Percentiles rank a stretch among this genome's conserved stretches.
Conservation (phyloP, 2,113 vertebrate species). For the Lagopus leucura region DNA sequence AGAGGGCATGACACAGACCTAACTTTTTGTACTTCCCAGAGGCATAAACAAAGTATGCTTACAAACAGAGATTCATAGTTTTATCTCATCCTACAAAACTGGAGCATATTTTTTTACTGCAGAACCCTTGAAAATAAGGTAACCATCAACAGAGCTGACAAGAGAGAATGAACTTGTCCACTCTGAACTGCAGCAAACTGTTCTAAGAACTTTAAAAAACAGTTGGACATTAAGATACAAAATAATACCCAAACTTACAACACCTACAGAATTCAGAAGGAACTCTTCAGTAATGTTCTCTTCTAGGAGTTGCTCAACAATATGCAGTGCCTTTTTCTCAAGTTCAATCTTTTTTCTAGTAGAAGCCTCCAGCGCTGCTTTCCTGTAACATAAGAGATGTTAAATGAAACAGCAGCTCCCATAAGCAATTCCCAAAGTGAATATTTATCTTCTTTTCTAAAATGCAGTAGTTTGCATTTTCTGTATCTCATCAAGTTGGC, state of each 20-base stretch:
- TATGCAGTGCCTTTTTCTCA: conserved; percentile 85
- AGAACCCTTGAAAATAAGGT: neutral
- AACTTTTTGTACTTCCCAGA: neutral
- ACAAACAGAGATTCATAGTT: neutral
- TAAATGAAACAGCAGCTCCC: neutral
- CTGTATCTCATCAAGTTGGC: neutral
- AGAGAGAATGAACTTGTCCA: neutral
- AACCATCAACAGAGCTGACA: neutral
- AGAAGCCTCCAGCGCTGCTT: conserved; percentile 82
- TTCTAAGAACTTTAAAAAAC: neutral
- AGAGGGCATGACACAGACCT: neutral
- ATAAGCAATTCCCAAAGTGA: fast-evolving
- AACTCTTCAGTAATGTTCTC: conserved; percentile 88
- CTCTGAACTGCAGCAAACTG: neutral
- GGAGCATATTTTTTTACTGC: neutral
- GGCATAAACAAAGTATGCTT: neutral
- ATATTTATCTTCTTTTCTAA: neutral
- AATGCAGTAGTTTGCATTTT: neutral
- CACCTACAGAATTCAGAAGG: conserved; percentile 87
- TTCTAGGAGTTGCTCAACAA: conserved; percentile 92
- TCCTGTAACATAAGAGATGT: conserved; percentile 76
- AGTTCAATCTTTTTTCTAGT: conserved; percentile 85
- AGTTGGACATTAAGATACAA: neutral
- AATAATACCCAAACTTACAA: neutral
- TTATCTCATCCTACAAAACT: neutral